Percentiles rank a stretch among this genome's conserved stretches.
These are phyloP conservation scores for Notiomystis cincta DNA, from an alignment of 2,113 vertebrate genomes.

Conservation along the genomic window DNA sequence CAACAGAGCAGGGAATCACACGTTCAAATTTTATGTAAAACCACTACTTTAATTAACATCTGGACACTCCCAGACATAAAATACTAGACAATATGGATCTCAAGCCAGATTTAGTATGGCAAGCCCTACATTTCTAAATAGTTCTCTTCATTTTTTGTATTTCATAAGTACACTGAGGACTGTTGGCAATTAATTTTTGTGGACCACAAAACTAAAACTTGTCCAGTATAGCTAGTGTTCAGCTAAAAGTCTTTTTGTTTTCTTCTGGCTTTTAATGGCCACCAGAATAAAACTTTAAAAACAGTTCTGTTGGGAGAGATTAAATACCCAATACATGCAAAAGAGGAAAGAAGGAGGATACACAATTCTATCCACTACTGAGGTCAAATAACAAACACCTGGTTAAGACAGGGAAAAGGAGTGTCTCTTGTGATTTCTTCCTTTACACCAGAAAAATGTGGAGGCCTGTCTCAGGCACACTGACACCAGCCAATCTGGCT, in stretches of 20 bases:
- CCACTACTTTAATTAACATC: slow-evolving; percentile 16
- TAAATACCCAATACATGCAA: background rate
- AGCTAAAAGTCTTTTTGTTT: background rate
- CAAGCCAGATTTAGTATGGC: background rate
- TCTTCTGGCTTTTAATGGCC: background rate
- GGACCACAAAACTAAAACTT: background rate
- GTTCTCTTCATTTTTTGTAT: background rate
- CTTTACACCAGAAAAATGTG: background rate
- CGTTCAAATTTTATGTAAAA: background rate
- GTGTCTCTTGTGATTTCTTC: background rate
- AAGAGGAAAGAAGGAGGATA: background rate
- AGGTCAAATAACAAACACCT: background rate
- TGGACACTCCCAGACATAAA: background rate
- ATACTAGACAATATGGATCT: background rate
- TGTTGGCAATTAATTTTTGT: background rate
- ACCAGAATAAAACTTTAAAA: background rate
- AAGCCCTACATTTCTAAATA: background rate
- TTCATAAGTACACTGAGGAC: background rate
- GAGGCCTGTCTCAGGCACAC: background rate
- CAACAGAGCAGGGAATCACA: background rate
- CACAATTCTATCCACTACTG: background rate
- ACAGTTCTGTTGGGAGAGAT: background rate
- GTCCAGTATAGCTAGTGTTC: background rate
- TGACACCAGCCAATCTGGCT: background rate
- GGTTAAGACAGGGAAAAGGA: background rate